A percentile compares a stretch with the other conserved stretches of the same genome.
phyloP scores from a whole-genome alignment of 1,140 invertebrate species.

The Drosophila novamexicana region DNA sequence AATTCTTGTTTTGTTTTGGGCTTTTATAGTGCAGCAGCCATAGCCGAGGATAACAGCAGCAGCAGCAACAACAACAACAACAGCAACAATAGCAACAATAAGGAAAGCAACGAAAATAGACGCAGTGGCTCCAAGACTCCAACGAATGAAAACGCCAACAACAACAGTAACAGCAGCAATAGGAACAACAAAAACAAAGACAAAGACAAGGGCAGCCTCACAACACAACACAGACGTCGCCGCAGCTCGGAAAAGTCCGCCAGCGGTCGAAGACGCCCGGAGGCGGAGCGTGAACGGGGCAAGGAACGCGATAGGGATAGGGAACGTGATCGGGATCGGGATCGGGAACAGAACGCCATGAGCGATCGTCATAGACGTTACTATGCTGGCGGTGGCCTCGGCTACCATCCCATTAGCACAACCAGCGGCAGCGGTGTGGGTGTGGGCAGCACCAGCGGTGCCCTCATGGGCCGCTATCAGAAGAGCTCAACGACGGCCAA shows the following conservation, averaged over 20 bases:
- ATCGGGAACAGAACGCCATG: constrained; percentile 60
- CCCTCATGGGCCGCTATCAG: constrained; percentile 69
- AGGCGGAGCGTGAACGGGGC: constrained; percentile 54
- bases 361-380: constrained; percentile 80
- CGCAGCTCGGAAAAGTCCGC: constrained; percentile 70
- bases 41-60: constrained; percentile 56
- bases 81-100: constrained; percentile 14
- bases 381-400: constrained; percentile 70
- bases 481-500: constrained; percentile 78
- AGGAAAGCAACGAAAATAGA: constrained; percentile 33
- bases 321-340: constrained; percentile 35
- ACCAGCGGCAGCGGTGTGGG: constrained; percentile 34
- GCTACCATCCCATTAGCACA: constrained; percentile 38
- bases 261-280: constrained; percentile 59
- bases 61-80: constrained; percentile 50
- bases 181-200: constrained; percentile 26
- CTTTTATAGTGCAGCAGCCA: constrained; percentile 55
- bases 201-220: constrained; percentile 46
- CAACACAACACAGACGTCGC: constrained; percentile 60
- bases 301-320: constrained; percentile 19
- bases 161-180: constrained; percentile 33
- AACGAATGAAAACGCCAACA: constrained; percentile 66
- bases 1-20: constrained; percentile 50
- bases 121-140: constrained; percentile 63
- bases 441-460: constrained; percentile 43